phyloP scores from a whole-genome alignment of 2,888 invertebrate species.

The Drosophila merina region DNA sequence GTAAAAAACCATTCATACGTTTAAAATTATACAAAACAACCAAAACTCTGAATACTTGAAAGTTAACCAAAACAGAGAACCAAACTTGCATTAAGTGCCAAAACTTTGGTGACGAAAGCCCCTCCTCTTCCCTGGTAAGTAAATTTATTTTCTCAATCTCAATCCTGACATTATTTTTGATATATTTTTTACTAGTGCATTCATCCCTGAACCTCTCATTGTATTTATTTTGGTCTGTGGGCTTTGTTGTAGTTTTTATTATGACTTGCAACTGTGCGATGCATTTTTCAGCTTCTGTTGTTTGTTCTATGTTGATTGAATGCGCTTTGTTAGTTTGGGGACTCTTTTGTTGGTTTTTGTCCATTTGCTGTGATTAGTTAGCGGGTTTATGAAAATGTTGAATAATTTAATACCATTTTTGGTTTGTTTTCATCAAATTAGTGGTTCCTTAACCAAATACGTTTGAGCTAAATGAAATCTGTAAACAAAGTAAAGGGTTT shows the following conservation, averaged over 20 bases:
- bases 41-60: too few relatives aligned
- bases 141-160: too few relatives aligned
- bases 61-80: too few relatives aligned
- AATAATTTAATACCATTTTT: slow-evolving; percentile 55
- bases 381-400: slow-evolving; percentile 50
- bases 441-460: slow-evolving; percentile 33
- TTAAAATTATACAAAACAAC: too few relatives aligned
- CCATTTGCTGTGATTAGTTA: slow-evolving; percentile 67
- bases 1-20: too few relatives aligned
- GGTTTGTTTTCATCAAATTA: slow-evolving; percentile 29
- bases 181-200: neutral
- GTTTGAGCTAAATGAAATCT: neutral
- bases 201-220: slow-evolving; percentile 8
- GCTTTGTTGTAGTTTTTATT: slow-evolving; percentile 70
- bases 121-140: too few relatives aligned
- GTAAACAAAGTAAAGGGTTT: neutral
- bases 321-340: slow-evolving; percentile 67
- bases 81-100: too few relatives aligned
- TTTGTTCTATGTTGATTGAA: slow-evolving; percentile 70
- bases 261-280: slow-evolving; percentile 73
- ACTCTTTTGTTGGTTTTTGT: slow-evolving; percentile 64
- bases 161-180: neutral
- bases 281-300: slow-evolving; percentile 37
- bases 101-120: too few relatives aligned
- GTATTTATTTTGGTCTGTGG: slow-evolving; percentile 52